Base-by-base conservation (phyloP, 2,113 vertebrate species). In the Oncorhynchus masou region DNA sequence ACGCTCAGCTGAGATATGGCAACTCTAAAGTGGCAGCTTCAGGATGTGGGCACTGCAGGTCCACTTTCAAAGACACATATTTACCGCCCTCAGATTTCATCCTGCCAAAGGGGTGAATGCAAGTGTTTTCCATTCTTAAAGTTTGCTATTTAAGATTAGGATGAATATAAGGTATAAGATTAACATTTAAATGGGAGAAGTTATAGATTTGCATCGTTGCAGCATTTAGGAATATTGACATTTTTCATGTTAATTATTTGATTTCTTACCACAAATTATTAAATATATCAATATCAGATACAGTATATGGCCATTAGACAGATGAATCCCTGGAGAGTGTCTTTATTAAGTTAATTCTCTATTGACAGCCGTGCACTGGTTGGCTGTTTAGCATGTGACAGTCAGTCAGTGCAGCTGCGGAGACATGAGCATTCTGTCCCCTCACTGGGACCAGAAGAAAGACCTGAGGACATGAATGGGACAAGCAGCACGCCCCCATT, bases 291-390 rank as follows among this genome's bases (percentile, higher is more conserved):
- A 45, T 45, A 45, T 45, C 39, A 45, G 11, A 45, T 11, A 45
- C 39, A 45, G 89, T 81, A 88, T 83, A 77, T 81, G 75, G 74
- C 85, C 57, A 79, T 88, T 83, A 85, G 79, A 74, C 82, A 88
- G 91, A 92, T 92, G 88, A 92, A 87, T 85, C 89, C 88, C 91
- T 24, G 25, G 86, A 75, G 91, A 57, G 68, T 13, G 49, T n/a
- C 74, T 87, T 92, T 91, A 91, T 92, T 90, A 92, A 90, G 88
- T 92, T 85, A 76, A 69, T 79, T 84, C 89, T 83, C 78, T 81
- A 81, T 82, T 84, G 86, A 86, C 83, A 87, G 87, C 85, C 87
- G 81, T 81, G 13, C 25, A 29, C 13, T 19, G 65, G 85, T 86
- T 79, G 86, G 85, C 80, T 22, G 5, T 73, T 81, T 76, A 65